Base-by-base conservation (phyloP, 1,140 invertebrate species). In the Oscheius sp. region DNA sequence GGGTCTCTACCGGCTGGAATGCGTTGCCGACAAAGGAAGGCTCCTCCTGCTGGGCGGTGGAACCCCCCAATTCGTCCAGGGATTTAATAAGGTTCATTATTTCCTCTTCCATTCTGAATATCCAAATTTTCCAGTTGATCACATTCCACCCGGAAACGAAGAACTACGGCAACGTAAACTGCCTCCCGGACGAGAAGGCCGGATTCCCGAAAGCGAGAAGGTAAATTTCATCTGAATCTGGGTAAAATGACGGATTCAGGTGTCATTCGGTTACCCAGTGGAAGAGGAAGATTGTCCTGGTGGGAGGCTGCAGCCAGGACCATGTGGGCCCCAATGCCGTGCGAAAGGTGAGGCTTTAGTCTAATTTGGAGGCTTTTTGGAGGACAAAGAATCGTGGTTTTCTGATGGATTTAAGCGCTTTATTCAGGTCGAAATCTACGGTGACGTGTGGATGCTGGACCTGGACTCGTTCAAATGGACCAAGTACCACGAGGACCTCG, bases 391-490 rank as follows among this genome's bases (percentile, higher is more conserved):
- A n/a, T 36, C 35, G n/a, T 28, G 23, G 1, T 2, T 15, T 18
- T 34, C 20, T n/a, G n/a, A n/a, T n/a, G n/a, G n/a, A 59, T 4
- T 10, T 1, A 4, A 55, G 26, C 7, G 26, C 10, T 58, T 1
- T n/a, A 58, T 3, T 68, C 63, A 65, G 63, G 20, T 31, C 29
- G 7, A 20, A 13, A 10, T 61, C 2, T 34, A 38, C 26, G n/a
- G 18, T 38, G 55, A 64, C 36, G 68, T 71, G 15, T 71, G 68
- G 68, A 29, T 71, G 15, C 63, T 71, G 26, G 36, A 71, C 35
- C n/a, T 71, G 59, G 31, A 62, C n/a, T 3, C 28, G 4, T 52
- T 23, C 29, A n/a, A 29, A 18, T 71, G 68, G 68, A 45, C 18
- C 10, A 62, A 63, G 18, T 45, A 62, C n/a, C 26, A 61, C 4